These are phyloP conservation scores for Zosterops lateralis DNA, from an alignment of 2,113 vertebrate species.

Conservation along the genomic window DNA sequence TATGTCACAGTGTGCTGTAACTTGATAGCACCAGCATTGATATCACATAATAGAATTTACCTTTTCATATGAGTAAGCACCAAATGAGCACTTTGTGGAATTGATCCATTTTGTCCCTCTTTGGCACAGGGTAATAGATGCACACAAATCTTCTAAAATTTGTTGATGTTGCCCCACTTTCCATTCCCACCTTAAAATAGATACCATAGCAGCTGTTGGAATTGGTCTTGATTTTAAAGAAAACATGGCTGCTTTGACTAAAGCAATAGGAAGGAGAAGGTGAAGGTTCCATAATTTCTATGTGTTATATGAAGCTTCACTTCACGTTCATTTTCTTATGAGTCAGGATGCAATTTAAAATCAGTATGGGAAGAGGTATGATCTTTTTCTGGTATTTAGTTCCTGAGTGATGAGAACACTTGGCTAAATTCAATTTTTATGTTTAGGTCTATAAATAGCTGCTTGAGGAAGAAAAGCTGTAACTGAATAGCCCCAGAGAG, in stretches of 20 bases:
- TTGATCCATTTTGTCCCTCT: background rate
- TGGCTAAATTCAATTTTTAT: background rate
- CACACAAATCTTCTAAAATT: background rate
- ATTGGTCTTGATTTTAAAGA: background rate
- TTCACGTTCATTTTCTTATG: background rate
- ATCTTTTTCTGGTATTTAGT: background rate
- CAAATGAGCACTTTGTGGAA: background rate
- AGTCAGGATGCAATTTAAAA: background rate
- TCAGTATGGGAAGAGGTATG: background rate
- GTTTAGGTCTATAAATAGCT: background rate
- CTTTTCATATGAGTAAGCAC: background rate
- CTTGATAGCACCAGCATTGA: background rate
- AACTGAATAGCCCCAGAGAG: background rate
- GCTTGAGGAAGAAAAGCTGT: background rate
- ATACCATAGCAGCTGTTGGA: rapidly evolving
- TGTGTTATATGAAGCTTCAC: background rate
- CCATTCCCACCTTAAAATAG: background rate
- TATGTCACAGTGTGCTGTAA: background rate
- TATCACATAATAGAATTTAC: background rate
- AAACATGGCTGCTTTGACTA: background rate
- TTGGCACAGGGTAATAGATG: background rate
- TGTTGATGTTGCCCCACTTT: background rate
- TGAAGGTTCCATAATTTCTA: background rate
- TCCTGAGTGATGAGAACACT: background rate
- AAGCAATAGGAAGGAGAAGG: background rate